Evolutionary conservation across 2,797 vertebrate genomes (phyloP).

Genomic region (Molossus molossus): DNA sequence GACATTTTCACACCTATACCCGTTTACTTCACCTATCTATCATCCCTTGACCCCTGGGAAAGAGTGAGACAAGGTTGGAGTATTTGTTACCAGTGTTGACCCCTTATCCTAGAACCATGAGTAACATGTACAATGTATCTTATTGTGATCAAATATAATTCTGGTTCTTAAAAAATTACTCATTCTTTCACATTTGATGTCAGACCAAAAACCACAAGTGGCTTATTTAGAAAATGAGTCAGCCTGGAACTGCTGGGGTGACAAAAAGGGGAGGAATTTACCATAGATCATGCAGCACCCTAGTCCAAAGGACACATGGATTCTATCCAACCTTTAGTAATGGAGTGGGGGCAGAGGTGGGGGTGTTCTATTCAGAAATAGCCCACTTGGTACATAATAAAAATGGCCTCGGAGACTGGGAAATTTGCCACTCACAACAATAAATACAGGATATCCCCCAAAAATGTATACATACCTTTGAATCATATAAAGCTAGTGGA

Average conservation of each 20-base stretch:
- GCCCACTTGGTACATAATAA: not conserved
- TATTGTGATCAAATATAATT: constrained; percentile 75
- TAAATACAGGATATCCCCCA: not conserved
- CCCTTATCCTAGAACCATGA: constrained; percentile 72
- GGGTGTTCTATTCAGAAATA: constrained; percentile 44
- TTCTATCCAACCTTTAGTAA: constrained; percentile 40
- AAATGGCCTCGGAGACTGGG: not conserved
- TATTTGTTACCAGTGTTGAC: constrained; percentile 61
- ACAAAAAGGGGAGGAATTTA: constrained; percentile 72
- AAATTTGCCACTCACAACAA: not conserved
- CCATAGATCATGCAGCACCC: constrained; percentile 65
- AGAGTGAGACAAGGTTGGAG: not conserved
- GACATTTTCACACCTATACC: not conserved
- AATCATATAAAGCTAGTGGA: no score
- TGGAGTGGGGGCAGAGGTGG: not conserved
- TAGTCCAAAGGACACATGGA: constrained; percentile 54
- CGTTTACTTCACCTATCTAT: not conserved
- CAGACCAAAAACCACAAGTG: constrained; percentile 79
- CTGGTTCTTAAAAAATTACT: constrained; percentile 84
- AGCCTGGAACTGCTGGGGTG: constrained; percentile 75
- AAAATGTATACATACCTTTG: no score
- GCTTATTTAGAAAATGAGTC: constrained; percentile 86
- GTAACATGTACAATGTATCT: constrained; percentile 71
- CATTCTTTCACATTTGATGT: constrained; percentile 83
- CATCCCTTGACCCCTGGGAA: not conserved